These are phyloP conservation scores for Tenthredo notha DNA, from an alignment of 2,888 invertebrate species.

Conservation along the genomic window DNA sequence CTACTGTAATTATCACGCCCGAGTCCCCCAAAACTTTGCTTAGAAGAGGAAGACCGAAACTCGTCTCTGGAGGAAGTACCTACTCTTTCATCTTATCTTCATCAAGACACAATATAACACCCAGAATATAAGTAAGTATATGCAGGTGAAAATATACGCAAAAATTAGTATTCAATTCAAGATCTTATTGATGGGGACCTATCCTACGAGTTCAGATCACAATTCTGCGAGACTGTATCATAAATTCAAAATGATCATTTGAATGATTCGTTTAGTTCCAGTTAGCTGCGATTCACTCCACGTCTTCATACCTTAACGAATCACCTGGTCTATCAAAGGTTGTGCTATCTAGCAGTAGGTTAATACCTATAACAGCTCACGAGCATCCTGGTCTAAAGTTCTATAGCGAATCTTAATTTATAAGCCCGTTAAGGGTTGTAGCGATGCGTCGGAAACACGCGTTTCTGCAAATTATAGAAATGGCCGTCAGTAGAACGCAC, in stretches of 20 bases:
- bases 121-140: neutral
- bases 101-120: constrained; percentile 11
- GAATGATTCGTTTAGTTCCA: neutral
- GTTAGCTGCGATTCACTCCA: neutral
- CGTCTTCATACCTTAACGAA: neutral
- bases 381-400: neutral
- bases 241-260: neutral
- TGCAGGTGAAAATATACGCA: neutral
- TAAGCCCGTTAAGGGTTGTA: constrained; percentile 9
- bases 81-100: constrained; percentile 35
- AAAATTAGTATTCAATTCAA: neutral
- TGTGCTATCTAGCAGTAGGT: neutral
- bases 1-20: constrained; percentile 32
- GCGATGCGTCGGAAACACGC: constrained; percentile 22
- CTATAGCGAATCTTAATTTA: constrained; percentile 22
- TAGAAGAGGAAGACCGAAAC: neutral
- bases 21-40: neutral
- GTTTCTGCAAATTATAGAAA: constrained; percentile 36
- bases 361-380: neutral
- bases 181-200: neutral
- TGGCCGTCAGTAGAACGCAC: neutral
- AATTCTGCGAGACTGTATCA: neutral
- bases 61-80: neutral
- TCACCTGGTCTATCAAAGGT: neutral
- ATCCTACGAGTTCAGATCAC: neutral